Evolutionary conservation across 1,140 invertebrate species (phyloP), one percentile per base, ranked within the genome.

Genomic region (Drosophila mojavensis): DNA sequence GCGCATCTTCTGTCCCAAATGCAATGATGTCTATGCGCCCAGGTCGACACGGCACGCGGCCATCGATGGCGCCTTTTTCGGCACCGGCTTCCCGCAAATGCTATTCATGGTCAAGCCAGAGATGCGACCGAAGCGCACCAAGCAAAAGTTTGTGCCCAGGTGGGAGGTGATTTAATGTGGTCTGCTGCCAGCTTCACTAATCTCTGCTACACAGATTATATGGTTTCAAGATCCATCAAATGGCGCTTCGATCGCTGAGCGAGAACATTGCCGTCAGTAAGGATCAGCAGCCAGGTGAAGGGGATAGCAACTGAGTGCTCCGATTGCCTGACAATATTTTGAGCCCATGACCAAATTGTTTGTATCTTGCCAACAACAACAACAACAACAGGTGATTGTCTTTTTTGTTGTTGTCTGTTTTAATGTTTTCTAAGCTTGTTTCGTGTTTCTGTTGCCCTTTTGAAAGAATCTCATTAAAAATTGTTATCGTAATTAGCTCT

Each of bases 71-170:
- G 98, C 99, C 13, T 99, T 99, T 93, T 99, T 99, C 93, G 99
- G 99, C 69, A 99, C 98, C 30, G 99, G 99, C 39, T 99, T 99
- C 92, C 99, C 99, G 61, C 99, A 99, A 92, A 99, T 99, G 99
- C 94, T 99, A 13, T 99, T 99, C 91, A 99, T 99, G 98, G 98
- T 99, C 71, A 98, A 99, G 94, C 99, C 99, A 2, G 99, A 99
- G 93, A 98, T 98, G 93, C 94, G 99, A 92, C 98, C 99, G 56
- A 99, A 99, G 93, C 95, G 98, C 85, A 96, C 98, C 71, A 95
- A 96, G 75, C 99, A 98, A 93, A 98, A 99, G 93, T 99, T 99
- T 95, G 97, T 99, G 91, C 98, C 98, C 89, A 97, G 96, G 96
- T 97, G 92, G 90, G 62, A 62, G 9, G 1, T 50, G 15, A 20